phyloP scores from a whole-genome alignment of 2,888 invertebrate species.

The Pristionchus fissidentatus region DNA sequence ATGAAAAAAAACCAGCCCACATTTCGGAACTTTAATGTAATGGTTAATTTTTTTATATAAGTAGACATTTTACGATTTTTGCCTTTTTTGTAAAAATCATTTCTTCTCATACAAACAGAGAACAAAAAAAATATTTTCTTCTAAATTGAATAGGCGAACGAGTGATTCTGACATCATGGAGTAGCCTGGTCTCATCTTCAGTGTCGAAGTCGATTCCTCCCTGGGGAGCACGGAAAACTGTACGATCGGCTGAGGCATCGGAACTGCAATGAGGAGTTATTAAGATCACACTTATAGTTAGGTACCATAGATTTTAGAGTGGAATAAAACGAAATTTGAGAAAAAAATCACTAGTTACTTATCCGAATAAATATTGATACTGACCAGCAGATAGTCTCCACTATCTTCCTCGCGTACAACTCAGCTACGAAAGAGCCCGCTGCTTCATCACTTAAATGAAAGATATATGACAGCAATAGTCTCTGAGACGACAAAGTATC shows the following conservation, averaged over 20 bases:
- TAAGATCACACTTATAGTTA: no score
- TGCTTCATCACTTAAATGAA: slow-evolving; percentile 4
- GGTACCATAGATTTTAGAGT: no score
- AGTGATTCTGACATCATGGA: slow-evolving; percentile 1
- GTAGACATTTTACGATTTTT: no score
- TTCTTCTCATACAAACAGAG: neutral
- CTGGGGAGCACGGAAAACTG: slow-evolving; percentile 2
- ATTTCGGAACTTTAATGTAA: no score
- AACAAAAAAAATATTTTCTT: no score
- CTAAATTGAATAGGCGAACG: no score
- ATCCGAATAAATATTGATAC: neutral
- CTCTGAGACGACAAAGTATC: no score
- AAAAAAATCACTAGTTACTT: neutral
- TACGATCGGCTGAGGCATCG: slow-evolving; percentile 16
- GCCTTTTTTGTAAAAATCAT: no score
- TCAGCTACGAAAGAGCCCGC: neutral
- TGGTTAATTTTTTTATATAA: no score
- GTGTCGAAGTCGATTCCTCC: slow-evolving; percentile 30
- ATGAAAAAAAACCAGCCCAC: neutral
- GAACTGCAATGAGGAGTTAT: neutral
- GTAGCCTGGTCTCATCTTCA: slow-evolving; percentile 10
- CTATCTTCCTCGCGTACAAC: slow-evolving; percentile 12
- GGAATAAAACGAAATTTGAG: no score
- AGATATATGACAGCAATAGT: no score
- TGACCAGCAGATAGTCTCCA: slow-evolving; percentile 42